Conservation (phyloP, 2,888 invertebrate species). For the Agelastica alni region DNA sequence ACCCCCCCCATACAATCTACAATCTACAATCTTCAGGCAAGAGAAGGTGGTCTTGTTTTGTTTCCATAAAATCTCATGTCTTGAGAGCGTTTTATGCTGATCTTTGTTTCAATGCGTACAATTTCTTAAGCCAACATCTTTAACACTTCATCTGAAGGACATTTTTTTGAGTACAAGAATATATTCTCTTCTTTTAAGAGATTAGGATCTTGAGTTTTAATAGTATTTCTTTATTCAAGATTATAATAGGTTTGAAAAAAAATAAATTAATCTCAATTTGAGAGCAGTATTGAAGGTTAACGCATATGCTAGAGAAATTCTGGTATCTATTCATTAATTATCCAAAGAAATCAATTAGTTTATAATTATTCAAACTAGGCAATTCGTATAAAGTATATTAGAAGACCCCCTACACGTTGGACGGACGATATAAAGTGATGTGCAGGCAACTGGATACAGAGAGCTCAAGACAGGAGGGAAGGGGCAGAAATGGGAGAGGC, state of each 20-base stretch:
- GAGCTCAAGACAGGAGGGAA: too few relatives aligned
- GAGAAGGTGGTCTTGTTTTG: neutral
- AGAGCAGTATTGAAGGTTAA: neutral
- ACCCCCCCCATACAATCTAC: too few relatives aligned
- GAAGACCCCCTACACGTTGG: too few relatives aligned
- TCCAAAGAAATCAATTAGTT: neutral
- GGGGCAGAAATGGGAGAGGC: too few relatives aligned
- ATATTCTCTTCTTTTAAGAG: neutral
- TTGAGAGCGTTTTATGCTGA: neutral
- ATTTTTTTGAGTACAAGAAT: neutral
- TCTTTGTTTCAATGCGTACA: neutral
- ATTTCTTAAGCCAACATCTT: neutral
- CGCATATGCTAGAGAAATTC: neutral
- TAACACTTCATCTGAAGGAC: neutral
- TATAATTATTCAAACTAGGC: neutral
- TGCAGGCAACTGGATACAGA: too few relatives aligned
- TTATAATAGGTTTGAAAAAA: neutral
- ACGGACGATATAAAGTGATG: too few relatives aligned
- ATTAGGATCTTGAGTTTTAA: neutral
- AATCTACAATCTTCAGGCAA: too few relatives aligned
- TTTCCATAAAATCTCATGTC: neutral
- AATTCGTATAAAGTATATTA: neutral
- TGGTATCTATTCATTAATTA: neutral
- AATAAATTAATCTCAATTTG: neutral
- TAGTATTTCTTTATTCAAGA: neutral